Conservation (phyloP, 2,797 vertebrate genomes). For the Acrossocheilus fasciatus region DNA sequence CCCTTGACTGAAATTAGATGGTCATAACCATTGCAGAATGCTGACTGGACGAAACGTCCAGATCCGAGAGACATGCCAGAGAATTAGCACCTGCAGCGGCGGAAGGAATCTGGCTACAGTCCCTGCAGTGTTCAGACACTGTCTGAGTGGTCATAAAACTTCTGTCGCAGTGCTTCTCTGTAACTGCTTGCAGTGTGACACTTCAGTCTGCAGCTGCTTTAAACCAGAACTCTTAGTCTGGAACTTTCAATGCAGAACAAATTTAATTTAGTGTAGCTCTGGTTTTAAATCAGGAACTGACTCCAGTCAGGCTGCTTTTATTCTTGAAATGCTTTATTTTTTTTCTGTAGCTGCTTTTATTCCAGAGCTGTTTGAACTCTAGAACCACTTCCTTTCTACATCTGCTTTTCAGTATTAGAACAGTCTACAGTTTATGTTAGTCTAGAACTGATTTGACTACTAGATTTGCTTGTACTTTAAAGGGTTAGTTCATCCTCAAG, state of each 20-base stretch:
- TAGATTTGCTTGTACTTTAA: neutral
- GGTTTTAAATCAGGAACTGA: neutral
- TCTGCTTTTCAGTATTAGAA: neutral
- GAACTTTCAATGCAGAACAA: neutral
- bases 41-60: neutral
- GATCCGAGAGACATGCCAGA: constrained; percentile 11
- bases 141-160: constrained; percentile 8
- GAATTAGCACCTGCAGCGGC: neutral
- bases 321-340: neutral
- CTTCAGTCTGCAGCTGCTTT: neutral
- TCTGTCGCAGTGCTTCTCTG: constrained; percentile 20
- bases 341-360: neutral
- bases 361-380: neutral
- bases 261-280: neutral
- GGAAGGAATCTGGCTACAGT: neutral
- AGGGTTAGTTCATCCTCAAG: too few species aligned
- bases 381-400: neutral
- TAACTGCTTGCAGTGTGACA: neutral
- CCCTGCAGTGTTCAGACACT: neutral
- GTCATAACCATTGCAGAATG: neutral
- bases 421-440: neutral
- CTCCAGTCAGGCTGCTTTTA: neutral
- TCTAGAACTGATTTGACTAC: neutral
- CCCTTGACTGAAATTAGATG: constrained; percentile 30
- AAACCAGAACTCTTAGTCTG: neutral